Conservation (phyloP, 1,140 invertebrate species). For the Branchinecta lynchi region DNA sequence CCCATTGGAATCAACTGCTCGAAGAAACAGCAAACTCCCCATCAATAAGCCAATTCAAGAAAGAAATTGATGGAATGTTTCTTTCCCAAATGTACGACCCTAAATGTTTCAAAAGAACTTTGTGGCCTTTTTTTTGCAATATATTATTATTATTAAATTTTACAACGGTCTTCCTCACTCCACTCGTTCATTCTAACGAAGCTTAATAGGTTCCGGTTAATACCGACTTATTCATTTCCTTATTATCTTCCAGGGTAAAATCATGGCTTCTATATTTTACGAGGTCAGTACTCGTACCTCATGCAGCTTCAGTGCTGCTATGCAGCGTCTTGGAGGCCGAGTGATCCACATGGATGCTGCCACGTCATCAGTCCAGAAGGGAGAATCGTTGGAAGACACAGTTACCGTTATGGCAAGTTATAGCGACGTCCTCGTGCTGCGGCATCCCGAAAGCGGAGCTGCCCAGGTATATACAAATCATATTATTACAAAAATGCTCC, state of each 20-base stretch:
- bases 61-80: too few species aligned
- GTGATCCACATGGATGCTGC: conserved; percentile 76
- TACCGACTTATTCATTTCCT: conserved; percentile 7
- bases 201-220: not conserved
- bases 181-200: not conserved
- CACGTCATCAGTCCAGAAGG: conserved; percentile 87
- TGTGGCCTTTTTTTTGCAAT: too few species aligned
- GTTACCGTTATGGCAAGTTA: conserved; percentile 70
- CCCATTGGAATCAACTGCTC: too few species aligned
- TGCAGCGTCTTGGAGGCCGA: conserved; percentile 81
- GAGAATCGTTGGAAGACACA: conserved; percentile 83
- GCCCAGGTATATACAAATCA: conserved; percentile 47
- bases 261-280: conserved; percentile 92
- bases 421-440: conserved; percentile 77
- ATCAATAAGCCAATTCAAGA: too few species aligned
- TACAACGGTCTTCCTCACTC: too few species aligned
- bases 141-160: too few species aligned
- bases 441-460: conserved; percentile 85
- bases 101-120: too few species aligned
- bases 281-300: conserved; percentile 91
- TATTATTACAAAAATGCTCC: too few species aligned
- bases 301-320: conserved; percentile 88
- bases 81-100: too few species aligned
- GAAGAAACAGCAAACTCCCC: too few species aligned
- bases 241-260: conserved; percentile 50